Evolutionary conservation across 2,888 invertebrate species (phyloP).

Genomic region (Brassicogethes aeneus): DNA sequence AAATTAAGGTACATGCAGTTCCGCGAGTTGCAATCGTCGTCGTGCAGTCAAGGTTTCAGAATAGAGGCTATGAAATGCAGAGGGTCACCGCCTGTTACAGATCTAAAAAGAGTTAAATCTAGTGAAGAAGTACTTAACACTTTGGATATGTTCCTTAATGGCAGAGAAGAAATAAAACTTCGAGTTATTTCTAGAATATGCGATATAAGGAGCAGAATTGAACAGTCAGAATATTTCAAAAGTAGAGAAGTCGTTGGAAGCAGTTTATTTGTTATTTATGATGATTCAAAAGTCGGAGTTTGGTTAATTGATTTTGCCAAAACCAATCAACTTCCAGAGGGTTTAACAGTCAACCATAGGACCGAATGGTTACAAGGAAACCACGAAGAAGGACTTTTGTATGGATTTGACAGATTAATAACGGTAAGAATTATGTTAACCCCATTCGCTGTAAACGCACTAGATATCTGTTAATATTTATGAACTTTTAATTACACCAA

Average conservation of each 20-base stretch:
- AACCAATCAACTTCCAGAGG: conserved; percentile 66
- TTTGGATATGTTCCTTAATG: conserved; percentile 65
- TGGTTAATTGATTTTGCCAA: conserved; percentile 99
- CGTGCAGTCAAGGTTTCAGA: conserved; percentile 86
- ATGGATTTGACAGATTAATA: conserved; percentile 87
- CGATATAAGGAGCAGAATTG: conserved; percentile 69
- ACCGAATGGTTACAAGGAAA: conserved; percentile 86
- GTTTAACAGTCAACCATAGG: conserved; percentile 65
- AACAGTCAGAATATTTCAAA: conserved; percentile 76
- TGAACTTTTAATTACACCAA: neutral
- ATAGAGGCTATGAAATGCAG: conserved; percentile 91
- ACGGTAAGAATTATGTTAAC: conserved; percentile 43
- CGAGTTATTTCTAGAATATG: conserved; percentile 65
- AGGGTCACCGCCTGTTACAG: conserved; percentile 73
- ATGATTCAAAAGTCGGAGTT: conserved; percentile 76
- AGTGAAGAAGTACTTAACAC: conserved; percentile 64
- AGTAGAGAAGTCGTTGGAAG: conserved; percentile 89
- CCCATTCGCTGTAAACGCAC: neutral
- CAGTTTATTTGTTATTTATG: conserved; percentile 89
- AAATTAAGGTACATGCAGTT: conserved; percentile 96
- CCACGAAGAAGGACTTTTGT: conserved; percentile 91
- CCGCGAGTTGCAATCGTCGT: conserved; percentile 87
- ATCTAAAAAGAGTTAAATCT: conserved; percentile 79
- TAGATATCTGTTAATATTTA: neutral
- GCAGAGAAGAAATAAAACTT: conserved; percentile 54